phyloP scores from a whole-genome alignment of 2,888 invertebrate species.

The Mactromeris polynyma region DNA sequence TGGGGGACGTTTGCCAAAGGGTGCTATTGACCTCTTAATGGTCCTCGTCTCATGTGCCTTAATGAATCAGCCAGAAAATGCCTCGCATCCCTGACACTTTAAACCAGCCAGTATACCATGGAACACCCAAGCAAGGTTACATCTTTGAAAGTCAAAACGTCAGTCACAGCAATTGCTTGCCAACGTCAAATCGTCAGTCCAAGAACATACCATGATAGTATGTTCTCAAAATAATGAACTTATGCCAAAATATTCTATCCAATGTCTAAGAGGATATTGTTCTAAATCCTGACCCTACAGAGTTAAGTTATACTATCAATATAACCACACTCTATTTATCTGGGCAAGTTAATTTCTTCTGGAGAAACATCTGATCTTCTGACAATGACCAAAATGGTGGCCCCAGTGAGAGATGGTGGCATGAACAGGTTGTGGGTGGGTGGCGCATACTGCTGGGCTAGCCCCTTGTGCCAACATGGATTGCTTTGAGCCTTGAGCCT shows the following conservation, averaged over 20 bases:
- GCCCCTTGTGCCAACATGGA: slow-evolving; percentile 44
- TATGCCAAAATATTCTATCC: slow-evolving; percentile 17
- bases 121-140: slow-evolving; percentile 46
- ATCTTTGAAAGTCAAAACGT: slow-evolving; percentile 34
- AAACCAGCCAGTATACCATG: slow-evolving; percentile 47
- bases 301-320: slow-evolving; percentile 32
- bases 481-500: slow-evolving; percentile 42
- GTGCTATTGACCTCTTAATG: slow-evolving; percentile 16
- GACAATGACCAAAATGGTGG: slow-evolving; percentile 44
- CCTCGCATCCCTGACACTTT: slow-evolving; percentile 37
- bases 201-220: slow-evolving; percentile 27
- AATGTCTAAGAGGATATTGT: slow-evolving; percentile 20
- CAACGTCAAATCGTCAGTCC: slow-evolving; percentile 36
- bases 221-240: slow-evolving; percentile 3
- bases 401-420: slow-evolving; percentile 38
- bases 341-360: slow-evolving; percentile 24
- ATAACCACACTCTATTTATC: slow-evolving; percentile 44
- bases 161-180: slow-evolving; percentile 32
- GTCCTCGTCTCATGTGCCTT: slow-evolving; percentile 41
- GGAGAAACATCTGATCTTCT: slow-evolving; percentile 42
- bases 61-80: slow-evolving; percentile 48
- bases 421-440: slow-evolving; percentile 37
- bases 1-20: slow-evolving; percentile 38
- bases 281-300: slow-evolving; percentile 36
- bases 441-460: slow-evolving; percentile 49